Evolutionary conservation across 2,888 invertebrate genomes (phyloP).

Genomic region (Himalopsyche anomala): DNA sequence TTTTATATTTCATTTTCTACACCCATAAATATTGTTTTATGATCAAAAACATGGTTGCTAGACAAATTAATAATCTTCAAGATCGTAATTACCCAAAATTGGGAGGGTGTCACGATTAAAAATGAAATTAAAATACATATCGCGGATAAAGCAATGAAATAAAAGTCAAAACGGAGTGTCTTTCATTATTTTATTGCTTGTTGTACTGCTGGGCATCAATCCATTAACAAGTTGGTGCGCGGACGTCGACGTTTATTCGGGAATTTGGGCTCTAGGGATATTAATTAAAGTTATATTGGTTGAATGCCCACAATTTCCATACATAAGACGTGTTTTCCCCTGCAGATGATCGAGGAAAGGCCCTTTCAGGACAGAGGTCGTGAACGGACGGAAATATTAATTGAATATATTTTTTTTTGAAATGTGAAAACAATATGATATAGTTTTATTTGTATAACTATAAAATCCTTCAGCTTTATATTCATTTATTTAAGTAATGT

Average conservation of each 20-base stretch:
- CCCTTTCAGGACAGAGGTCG: neutral
- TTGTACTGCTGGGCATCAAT: conserved; percentile 14
- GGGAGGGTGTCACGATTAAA: neutral
- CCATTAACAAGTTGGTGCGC: conserved; percentile 28
- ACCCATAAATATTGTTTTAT: conserved; percentile 26
- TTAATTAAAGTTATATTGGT: conserved; percentile 53
- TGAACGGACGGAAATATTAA: neutral
- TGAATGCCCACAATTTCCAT: conserved; percentile 49
- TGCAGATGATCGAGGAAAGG: conserved; percentile 48
- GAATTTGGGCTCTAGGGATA: conserved; percentile 47
- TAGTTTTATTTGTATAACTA: too few species aligned
- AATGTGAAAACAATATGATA: too few species aligned
- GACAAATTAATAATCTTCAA: conserved; percentile 25
- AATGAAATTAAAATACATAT: conserved; percentile 30
- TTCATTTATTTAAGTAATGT: too few species aligned
- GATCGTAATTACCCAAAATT: neutral
- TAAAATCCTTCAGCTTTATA: too few species aligned
- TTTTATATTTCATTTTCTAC: too few species aligned
- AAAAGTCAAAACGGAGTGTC: conserved; percentile 43
- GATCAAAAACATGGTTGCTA: neutral
- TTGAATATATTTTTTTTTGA: too few species aligned
- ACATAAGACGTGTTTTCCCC: conserved; percentile 50
- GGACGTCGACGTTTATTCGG: conserved; percentile 9
- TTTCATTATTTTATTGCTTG: conserved; percentile 23
- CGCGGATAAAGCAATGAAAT: conserved; percentile 25